Evolutionary conservation across 92 coral and sea anemone species (phyloP).

Genomic region (Phenganax stokvisi): DNA sequence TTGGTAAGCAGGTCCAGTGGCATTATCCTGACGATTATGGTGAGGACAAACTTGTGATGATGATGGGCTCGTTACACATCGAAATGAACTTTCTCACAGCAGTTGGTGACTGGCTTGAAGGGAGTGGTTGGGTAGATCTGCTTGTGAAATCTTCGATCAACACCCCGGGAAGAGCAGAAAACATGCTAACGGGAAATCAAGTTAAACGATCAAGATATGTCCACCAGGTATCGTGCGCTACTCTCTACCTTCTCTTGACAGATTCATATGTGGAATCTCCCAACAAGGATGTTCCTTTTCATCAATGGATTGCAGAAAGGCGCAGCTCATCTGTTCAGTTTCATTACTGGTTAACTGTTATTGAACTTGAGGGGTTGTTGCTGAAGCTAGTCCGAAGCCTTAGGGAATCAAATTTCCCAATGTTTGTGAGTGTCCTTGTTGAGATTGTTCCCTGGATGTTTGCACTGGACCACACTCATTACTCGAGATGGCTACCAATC

Average conservation of each 20-base stretch:
- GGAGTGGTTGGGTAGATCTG: slow-evolving; percentile 29
- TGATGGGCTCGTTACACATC: slow-evolving; percentile 31
- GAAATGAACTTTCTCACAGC: slow-evolving; percentile 2
- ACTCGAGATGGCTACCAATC: slow-evolving; percentile 43
- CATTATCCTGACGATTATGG: slow-evolving; percentile 16
- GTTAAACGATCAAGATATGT: slow-evolving; percentile 29
- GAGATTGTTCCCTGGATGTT: slow-evolving; percentile 41
- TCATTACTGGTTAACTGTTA: slow-evolving; percentile 29
- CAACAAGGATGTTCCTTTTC: slow-evolving; percentile 19
- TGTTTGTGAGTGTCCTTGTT: slow-evolving; percentile 36
- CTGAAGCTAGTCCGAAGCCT: slow-evolving; percentile 30
- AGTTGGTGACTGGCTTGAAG: slow-evolving; percentile 27
- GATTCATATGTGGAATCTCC: slow-evolving; percentile 32
- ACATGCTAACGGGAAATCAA: not conserved
- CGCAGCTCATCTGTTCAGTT: slow-evolving; percentile 32
- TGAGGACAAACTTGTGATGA: slow-evolving; percentile 8
- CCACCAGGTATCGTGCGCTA: slow-evolving; percentile 36
- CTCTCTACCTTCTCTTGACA: slow-evolving; percentile 19
- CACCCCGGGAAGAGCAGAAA: slow-evolving; percentile 12
- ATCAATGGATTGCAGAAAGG: slow-evolving; percentile 30
- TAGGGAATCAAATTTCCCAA: slow-evolving; percentile 23
- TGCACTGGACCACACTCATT: slow-evolving; percentile 41
- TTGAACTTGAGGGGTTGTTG: slow-evolving; percentile 33
- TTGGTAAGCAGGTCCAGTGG: slow-evolving; percentile 32
- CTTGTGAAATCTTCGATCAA: not conserved